Evolutionary conservation across 2,113 vertebrate genomes (phyloP), one percentile per base, ranked within the genome.

Genomic region (Haemorhous mexicanus): DNA sequence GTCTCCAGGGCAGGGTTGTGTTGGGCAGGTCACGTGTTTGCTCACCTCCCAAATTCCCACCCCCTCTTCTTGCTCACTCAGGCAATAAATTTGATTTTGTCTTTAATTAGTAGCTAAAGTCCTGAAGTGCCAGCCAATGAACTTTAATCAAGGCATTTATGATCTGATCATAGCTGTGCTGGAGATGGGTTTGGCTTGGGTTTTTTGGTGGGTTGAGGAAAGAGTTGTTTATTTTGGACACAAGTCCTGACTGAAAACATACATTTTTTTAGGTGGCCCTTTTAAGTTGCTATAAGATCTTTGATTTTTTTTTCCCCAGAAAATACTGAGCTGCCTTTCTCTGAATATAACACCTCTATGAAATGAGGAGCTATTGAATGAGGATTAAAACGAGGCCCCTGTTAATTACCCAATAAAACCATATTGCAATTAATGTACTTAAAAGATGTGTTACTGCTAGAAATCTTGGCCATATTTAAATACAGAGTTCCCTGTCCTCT

Each of bases 241-340:
- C 28, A 58, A 68, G 46, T 85, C 41, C 32, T 93, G 70, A 83
- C 32, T 59, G 23, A 85, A 87, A 78, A 0, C 44, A 50, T 32
- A 53, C 33, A 41, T 73, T 33, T 3, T 32, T 87, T 59, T 64
- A 84, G 43, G 24, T 80, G 59, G 10, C 63, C 59, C 33, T 37
- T 69, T 68, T 67, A 59, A 85, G 35, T 83, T 90, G 46, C 27
- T 73, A 75, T 73, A 73, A 76, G 43, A 72, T 32, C 63, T 83
- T 90, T 90, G 39, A 47, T 69, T 92, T 84, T 92, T 63, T 63
- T 92, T 91, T 62, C 59, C 23, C 90, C 83, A 86, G 83, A 77
- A 94, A 92, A 85, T 46, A 79, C 67, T 74, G 39, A 86, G 35
- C 43, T 83, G 22, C 35, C 22, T 96, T 56, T 70, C 55, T 89